These are phyloP conservation scores for Styela plicata DNA, from an alignment of 23 tunicate genomes.

Conservation along the genomic window DNA sequence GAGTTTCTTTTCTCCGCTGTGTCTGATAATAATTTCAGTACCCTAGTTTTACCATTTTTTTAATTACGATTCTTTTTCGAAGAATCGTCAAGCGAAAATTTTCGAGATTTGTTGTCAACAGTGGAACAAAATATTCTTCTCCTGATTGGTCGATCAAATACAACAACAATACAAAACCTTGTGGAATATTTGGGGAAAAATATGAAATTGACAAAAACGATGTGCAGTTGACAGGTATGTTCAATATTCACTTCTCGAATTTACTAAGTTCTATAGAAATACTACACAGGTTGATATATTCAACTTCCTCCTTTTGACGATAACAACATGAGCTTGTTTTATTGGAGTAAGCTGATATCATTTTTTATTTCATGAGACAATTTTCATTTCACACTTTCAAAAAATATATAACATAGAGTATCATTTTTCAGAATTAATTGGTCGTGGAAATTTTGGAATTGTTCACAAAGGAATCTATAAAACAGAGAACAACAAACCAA, in stretches of 20 bases:
- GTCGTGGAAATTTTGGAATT: slow-evolving; percentile 90
- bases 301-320: too few relatives aligned
- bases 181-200: slow-evolving; percentile 46
- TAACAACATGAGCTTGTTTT: too few relatives aligned
- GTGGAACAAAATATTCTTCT: neutral
- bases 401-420: neutral
- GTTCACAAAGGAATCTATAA: slow-evolving; percentile 63
- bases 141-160: slow-evolving; percentile 1
- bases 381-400: too few relatives aligned
- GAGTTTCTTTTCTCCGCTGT: too few relatives aligned
- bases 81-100: neutral
- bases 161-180: neutral
- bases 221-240: slow-evolving; percentile 38
- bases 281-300: too few relatives aligned
- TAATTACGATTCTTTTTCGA: neutral
- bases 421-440: slow-evolving; percentile 49
- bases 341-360: too few relatives aligned
- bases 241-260: neutral
- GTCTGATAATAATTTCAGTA: too few relatives aligned
- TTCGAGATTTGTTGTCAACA: slow-evolving; percentile 34
- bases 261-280: neutral
- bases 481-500: slow-evolving; percentile 16
- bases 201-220: slow-evolving; percentile 46
- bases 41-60: too few relatives aligned
- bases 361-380: too few relatives aligned